phyloP scores from a whole-genome alignment of 2,113 vertebrate genomes.

The Thymallus thymallus region DNA sequence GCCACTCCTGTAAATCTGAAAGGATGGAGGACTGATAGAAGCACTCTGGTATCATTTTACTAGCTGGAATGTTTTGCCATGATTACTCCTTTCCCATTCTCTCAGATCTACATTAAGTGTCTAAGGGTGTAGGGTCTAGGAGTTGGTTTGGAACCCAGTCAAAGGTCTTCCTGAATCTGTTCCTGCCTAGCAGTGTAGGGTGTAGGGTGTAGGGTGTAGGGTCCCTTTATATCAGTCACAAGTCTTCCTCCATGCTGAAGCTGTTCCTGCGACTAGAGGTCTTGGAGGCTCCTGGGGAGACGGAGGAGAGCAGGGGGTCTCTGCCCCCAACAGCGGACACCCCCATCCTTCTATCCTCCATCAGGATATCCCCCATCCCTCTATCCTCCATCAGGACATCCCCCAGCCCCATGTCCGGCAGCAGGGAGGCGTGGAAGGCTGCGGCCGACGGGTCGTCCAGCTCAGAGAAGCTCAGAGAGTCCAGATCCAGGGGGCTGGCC shows the following conservation, averaged over 20 bases:
- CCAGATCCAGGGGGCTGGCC: slow-evolving; percentile 72
- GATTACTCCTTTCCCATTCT: no score
- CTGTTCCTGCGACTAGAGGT: slow-evolving; percentile 83
- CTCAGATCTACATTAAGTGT: no score
- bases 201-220: slow-evolving; percentile 42
- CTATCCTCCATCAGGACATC: slow-evolving; percentile 85
- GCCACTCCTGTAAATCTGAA: no score
- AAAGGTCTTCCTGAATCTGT: slow-evolving; percentile 69
- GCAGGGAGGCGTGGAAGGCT: slow-evolving; percentile 65
- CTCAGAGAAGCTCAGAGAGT: slow-evolving; percentile 74
- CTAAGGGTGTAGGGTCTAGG: no score
- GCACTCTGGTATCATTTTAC: no score
- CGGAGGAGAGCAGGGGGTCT: slow-evolving; percentile 81
- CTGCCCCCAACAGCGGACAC: slow-evolving; percentile 68
- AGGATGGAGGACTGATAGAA: no score
- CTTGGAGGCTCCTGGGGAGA: slow-evolving; percentile 81
- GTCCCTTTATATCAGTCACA: slow-evolving; percentile 42
- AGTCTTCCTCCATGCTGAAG: slow-evolving; percentile 83
- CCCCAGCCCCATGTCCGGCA: slow-evolving; percentile 66
- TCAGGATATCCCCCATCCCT: slow-evolving; percentile 75
- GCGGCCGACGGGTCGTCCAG: slow-evolving; percentile 69
- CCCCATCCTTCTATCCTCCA: slow-evolving; percentile 74
- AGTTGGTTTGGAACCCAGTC: slow-evolving; percentile 17
- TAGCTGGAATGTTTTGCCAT: no score
- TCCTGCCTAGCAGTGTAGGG: no score